These are phyloP conservation scores for Atlantisia rogersi DNA, from an alignment of 2,113 vertebrate genomes.

Conservation along the genomic window DNA sequence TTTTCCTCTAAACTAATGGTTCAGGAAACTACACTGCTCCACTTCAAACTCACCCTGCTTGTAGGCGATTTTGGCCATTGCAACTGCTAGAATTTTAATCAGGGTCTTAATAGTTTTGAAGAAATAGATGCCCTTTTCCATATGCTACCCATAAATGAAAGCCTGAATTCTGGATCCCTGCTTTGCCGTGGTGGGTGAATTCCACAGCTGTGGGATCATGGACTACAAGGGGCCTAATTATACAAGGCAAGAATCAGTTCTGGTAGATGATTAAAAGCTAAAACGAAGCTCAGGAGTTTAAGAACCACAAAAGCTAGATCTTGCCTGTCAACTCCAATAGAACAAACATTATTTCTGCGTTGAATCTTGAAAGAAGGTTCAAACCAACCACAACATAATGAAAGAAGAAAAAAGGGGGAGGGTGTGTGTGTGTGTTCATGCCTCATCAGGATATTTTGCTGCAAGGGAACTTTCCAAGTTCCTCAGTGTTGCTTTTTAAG, in stretches of 20 bases:
- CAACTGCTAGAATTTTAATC: neutral
- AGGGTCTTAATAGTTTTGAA: neutral
- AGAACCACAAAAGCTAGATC: constrained; percentile 38
- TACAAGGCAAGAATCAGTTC: constrained; percentile 13
- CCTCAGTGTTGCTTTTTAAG: neutral
- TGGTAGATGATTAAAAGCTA: constrained; percentile 40
- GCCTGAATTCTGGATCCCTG: neutral
- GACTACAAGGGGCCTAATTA: constrained; percentile 24
- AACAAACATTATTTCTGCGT: neutral
- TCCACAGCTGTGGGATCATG: constrained; percentile 19
- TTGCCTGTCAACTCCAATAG: constrained; percentile 23
- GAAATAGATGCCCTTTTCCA: neutral
- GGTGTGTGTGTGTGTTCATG: neutral
- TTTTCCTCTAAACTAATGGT: neutral
- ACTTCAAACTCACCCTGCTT: neutral
- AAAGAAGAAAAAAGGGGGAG: neutral
- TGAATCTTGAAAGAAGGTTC: constrained; percentile 30
- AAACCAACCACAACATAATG: neutral
- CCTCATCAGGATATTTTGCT: constrained; percentile 5
- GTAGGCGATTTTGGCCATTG: neutral
- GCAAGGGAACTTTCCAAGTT: neutral
- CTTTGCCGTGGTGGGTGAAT: neutral
- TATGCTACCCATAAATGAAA: neutral
- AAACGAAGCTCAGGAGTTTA: neutral
- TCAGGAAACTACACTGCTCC: neutral